These are phyloP conservation scores for Aporophyla lueneburgensis DNA, from an alignment of 2,888 invertebrate species.

Conservation along the genomic window DNA sequence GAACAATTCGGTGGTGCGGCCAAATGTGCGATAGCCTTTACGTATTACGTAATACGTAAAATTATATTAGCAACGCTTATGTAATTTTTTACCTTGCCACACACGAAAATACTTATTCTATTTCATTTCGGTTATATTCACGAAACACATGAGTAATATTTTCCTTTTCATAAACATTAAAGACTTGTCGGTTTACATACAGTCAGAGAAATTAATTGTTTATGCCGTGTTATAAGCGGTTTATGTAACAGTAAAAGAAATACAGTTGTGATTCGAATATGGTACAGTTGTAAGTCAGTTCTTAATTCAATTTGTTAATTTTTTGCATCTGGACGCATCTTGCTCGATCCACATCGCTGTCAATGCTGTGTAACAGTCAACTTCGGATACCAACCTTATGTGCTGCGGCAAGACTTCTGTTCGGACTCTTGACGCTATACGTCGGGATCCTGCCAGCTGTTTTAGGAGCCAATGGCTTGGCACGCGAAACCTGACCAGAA, in stretches of 20 bases:
- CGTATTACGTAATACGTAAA: no score
- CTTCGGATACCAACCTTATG: no score
- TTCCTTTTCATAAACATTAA: not conserved
- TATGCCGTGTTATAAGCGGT: not conserved
- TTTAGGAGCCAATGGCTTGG: no score
- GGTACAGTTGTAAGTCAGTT: not conserved
- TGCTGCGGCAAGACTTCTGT: no score
- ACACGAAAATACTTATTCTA: conserved; percentile 17
- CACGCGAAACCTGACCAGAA: no score
- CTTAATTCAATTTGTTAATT: no score
- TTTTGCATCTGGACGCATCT: no score
- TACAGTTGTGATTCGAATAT: not conserved
- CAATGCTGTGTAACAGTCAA: no score
- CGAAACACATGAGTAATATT: not conserved
- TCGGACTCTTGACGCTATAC: no score
- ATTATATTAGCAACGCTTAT: not conserved
- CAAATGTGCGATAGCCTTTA: not conserved
- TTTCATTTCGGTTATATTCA: not conserved
- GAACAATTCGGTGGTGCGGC: no score
- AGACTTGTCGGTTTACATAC: not conserved
- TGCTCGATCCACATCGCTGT: no score
- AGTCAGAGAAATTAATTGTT: not conserved
- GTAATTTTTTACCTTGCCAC: not conserved
- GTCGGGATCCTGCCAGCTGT: no score
- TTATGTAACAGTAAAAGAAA: not conserved